Percentiles rank a stretch among this genome's conserved stretches.
These are phyloP conservation scores for Margaritifera margaritifera DNA, from an alignment of 2,888 invertebrate species.

Conservation along the genomic window DNA sequence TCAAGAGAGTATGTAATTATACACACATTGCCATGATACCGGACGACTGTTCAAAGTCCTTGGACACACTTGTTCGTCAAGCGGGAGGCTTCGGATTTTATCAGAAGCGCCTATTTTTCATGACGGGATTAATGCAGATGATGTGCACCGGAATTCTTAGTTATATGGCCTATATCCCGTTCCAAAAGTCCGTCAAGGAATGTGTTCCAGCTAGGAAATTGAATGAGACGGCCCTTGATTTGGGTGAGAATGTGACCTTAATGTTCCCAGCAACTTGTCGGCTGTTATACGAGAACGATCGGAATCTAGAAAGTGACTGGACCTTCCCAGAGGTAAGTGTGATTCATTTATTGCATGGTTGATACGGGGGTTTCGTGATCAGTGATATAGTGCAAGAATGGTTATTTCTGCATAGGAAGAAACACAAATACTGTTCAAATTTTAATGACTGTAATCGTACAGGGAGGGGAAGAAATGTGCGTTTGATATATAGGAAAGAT, in stretches of 20 bases:
- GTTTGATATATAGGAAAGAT: too few relatives aligned
- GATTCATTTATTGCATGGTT: too few relatives aligned
- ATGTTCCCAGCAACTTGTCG: slow-evolving; percentile 20
- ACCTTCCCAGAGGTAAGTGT: slow-evolving; percentile 30
- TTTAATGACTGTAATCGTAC: too few relatives aligned
- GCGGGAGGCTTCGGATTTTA: slow-evolving; percentile 59
- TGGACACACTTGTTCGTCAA: slow-evolving; percentile 54
- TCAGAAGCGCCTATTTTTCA: slow-evolving; percentile 55
- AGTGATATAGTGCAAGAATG: too few relatives aligned
- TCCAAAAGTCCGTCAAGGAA: slow-evolving; percentile 22
- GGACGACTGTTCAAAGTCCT: slow-evolving; percentile 53
- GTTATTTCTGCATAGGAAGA: too few relatives aligned
- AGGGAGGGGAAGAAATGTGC: too few relatives aligned
- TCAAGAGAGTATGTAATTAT: neutral
- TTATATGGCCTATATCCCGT: slow-evolving; percentile 40
- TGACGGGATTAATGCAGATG: slow-evolving; percentile 46
- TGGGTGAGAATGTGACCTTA: slow-evolving; percentile 19
- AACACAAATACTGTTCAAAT: too few relatives aligned
- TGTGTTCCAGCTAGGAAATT: slow-evolving; percentile 9
- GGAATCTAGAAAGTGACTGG: slow-evolving; percentile 29
- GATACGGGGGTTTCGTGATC: too few relatives aligned
- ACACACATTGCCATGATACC: slow-evolving; percentile 22
- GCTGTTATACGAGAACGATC: slow-evolving; percentile 22
- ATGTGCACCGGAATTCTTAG: slow-evolving; percentile 44
- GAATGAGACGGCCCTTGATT: slow-evolving; percentile 16